Evolutionary conservation across 2,113 vertebrate species (phyloP).

Genomic region (Sclerurus mexicanus): DNA sequence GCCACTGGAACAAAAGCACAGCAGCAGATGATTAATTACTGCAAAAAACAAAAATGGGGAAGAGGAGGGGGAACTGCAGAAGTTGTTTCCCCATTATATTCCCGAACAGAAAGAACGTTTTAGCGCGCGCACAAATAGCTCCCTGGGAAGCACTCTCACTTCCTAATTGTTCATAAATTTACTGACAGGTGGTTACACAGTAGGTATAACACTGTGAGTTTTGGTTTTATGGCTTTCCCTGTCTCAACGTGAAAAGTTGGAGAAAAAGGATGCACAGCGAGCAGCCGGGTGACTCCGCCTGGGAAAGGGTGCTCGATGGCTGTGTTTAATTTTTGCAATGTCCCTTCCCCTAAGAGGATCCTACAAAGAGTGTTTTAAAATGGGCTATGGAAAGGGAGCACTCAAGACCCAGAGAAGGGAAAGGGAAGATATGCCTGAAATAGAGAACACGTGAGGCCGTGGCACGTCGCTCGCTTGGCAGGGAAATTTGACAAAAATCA

Average conservation of each 20-base stretch:
- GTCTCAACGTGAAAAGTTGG: constrained; percentile 56
- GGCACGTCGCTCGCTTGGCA: rapidly evolving
- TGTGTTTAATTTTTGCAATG: rapidly evolving
- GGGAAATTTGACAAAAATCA: not conserved
- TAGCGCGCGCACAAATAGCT: constrained; percentile 71
- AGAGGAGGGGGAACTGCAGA: not conserved
- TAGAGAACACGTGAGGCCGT: not conserved
- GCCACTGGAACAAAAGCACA: not conserved
- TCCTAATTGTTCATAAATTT: constrained; percentile 84
- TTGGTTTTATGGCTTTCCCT: constrained; percentile 61
- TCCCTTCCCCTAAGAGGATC: not conserved
- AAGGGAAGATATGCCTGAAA: not conserved
- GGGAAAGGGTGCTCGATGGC: not conserved
- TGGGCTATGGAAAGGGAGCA: not conserved
- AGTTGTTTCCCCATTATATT: constrained; percentile 71
- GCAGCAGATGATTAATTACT: constrained; percentile 65
- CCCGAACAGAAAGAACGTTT: constrained; percentile 66
- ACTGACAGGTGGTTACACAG: constrained; percentile 80
- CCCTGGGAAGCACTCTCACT: constrained; percentile 76
- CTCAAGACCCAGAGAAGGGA: not conserved
- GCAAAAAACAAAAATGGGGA: constrained; percentile 27
- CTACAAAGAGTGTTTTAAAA: not conserved
- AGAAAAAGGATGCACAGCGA: not conserved
- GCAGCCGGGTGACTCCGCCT: not conserved
- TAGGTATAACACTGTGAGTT: constrained; percentile 70